Evolutionary conservation across 2,113 vertebrate species (phyloP).

Genomic region (Dipodomys spectabilis): DNA sequence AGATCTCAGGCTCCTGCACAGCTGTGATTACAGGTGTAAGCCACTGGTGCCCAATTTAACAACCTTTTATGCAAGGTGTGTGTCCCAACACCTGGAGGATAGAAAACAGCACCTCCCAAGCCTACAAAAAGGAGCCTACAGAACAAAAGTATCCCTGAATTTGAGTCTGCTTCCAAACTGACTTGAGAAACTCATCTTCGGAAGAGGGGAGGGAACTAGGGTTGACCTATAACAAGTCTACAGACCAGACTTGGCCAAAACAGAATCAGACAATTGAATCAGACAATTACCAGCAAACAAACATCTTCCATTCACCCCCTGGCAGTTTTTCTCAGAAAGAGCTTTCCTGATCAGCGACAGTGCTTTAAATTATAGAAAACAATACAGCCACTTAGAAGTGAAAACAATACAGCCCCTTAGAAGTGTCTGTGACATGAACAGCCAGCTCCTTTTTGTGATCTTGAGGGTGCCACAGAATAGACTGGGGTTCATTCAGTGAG

Average conservation of each 20-base stretch:
- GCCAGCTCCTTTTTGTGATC: neutral
- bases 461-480: accelerated
- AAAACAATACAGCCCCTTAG: accelerated
- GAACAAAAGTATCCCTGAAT: neutral
- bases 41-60: no score
- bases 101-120: accelerated
- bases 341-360: neutral
- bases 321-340: neutral
- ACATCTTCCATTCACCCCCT: neutral
- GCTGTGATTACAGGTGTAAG: no score
- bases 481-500: accelerated
- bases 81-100: neutral
- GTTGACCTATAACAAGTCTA: neutral
- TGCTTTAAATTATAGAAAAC: neutral
- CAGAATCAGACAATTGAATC: neutral
- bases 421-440: neutral
- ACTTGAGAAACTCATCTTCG: no score
- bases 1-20: no score
- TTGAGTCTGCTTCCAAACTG: neutral
- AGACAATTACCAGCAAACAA: accelerated
- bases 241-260: neutral
- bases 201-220: neutral
- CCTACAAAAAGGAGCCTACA: no score
- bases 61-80: neutral
- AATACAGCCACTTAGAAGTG: accelerated